phyloP scores from a whole-genome alignment of 2,888 invertebrate species.

The Drosophila sordidula region DNA sequence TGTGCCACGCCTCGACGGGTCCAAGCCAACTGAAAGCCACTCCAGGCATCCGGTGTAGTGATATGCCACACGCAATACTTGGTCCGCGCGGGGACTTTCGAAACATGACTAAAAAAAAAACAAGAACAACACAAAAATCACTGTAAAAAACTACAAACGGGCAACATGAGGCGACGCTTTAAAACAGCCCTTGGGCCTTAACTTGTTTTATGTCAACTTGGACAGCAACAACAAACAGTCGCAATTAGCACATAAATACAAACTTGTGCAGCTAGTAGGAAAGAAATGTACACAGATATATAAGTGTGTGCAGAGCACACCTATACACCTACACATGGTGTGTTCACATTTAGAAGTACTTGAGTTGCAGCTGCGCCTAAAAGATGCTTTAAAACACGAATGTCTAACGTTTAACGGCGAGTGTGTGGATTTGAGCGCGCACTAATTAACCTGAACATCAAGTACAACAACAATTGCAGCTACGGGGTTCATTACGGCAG shows the following conservation, averaged over 20 bases:
- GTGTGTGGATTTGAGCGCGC: slow-evolving; percentile 1
- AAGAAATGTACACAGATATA: slow-evolving; percentile 29
- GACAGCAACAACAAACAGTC: slow-evolving; percentile 50
- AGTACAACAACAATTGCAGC: slow-evolving; percentile 28
- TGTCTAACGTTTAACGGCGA: slow-evolving; percentile 26
- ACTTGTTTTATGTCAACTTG: slow-evolving; percentile 76
- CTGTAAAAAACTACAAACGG: slow-evolving; percentile 44
- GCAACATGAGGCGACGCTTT: slow-evolving; percentile 56
- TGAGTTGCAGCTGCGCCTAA: slow-evolving; percentile 74
- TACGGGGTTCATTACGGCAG: slow-evolving; percentile 47
- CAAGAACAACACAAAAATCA: slow-evolving; percentile 19
- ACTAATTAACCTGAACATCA: slow-evolving; percentile 60
- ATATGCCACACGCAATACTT: slow-evolving; percentile 45
- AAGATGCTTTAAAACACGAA: slow-evolving; percentile 63
- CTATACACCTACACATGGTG: slow-evolving; percentile 10
- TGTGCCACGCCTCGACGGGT: slow-evolving; percentile 18
- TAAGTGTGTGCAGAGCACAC: slow-evolving; percentile 23
- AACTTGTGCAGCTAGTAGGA: slow-evolving; percentile 14
- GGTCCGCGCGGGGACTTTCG: slow-evolving; percentile 43
- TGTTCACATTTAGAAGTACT: slow-evolving; percentile 41
- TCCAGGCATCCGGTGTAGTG: slow-evolving; percentile 56
- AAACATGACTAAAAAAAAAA: slow-evolving; percentile 24
- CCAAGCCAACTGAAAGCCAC: slow-evolving; percentile 24
- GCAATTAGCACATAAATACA: slow-evolving; percentile 67
- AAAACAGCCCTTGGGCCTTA: slow-evolving; percentile 66